phyloP scores from a whole-genome alignment of 2,113 vertebrate species.

The Burhinus bistriatus region DNA sequence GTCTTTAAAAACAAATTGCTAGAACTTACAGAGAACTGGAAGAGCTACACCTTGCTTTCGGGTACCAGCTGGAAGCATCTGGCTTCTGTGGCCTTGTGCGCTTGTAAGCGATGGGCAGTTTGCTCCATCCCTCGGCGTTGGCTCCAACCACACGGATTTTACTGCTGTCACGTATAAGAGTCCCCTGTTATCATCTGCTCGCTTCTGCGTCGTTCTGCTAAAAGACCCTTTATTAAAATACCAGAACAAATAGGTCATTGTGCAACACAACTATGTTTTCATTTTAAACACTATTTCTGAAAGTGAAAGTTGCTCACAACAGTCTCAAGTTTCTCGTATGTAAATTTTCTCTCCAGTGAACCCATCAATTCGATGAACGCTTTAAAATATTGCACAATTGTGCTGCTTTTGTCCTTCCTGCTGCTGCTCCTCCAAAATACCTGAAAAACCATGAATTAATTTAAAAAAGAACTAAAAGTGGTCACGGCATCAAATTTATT shows the following conservation, averaged over 20 bases:
- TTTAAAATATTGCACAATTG: neutral
- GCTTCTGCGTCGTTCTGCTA: neutral
- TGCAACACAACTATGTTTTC: neutral
- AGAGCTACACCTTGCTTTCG: neutral
- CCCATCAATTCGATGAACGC: fast-evolving
- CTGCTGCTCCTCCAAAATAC: neutral
- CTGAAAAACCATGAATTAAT: neutral
- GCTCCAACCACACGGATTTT: fast-evolving
- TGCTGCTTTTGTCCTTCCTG: neutral
- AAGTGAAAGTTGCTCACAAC: neutral
- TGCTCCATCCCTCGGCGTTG: neutral
- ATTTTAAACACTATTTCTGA: neutral
- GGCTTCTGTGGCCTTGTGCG: neutral
- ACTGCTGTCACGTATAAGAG: neutral
- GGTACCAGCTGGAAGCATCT: neutral
- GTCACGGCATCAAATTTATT: fast-evolving
- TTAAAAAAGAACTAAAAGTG: neutral
- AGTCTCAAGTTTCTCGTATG: fast-evolving
- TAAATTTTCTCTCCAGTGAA: fast-evolving
- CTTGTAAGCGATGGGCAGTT: neutral
- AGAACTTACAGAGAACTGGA: neutral
- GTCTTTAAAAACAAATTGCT: neutral
- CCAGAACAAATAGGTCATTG: neutral
- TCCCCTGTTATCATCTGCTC: neutral
- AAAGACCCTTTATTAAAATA: neutral